Evolutionary conservation across 2,797 vertebrate genomes (phyloP).

Genomic region (Pangasius krempfi): DNA sequence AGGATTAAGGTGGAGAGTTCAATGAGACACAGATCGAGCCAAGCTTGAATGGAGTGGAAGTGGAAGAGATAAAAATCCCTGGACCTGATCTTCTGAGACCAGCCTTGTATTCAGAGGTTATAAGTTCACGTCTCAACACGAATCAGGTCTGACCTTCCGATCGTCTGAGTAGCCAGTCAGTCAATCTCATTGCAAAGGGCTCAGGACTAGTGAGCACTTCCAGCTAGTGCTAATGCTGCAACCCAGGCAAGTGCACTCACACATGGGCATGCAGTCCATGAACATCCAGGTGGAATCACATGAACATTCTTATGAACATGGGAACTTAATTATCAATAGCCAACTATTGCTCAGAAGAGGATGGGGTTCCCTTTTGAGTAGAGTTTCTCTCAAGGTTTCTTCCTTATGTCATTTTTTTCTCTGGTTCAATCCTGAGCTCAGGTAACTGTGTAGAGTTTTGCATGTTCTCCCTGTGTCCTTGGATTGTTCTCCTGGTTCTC

Average conservation of each 20-base stretch:
- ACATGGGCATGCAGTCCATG: not conserved
- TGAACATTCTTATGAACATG: slow-evolving; percentile 10
- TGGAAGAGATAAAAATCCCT: slow-evolving; percentile 6
- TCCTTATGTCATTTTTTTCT: not conserved
- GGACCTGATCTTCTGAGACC: slow-evolving; percentile 25
- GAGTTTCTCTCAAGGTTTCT: not conserved
- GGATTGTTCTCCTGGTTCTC: not conserved
- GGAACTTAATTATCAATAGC: not conserved
- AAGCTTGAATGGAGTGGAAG: slow-evolving; percentile 56
- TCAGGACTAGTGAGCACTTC: not conserved
- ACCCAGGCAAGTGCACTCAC: not conserved
- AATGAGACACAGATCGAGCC: slow-evolving; percentile 70
- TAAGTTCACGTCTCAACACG: slow-evolving; percentile 44
- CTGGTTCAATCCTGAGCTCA: not conserved
- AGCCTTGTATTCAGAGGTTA: slow-evolving; percentile 32
- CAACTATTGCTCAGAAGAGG: not conserved
- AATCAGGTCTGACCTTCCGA: slow-evolving; percentile 39
- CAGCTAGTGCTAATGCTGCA: not conserved
- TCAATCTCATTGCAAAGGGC: slow-evolving; percentile 40
- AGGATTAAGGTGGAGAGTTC: slow-evolving; percentile 73
- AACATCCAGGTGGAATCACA: not conserved
- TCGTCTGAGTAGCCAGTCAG: slow-evolving; percentile 58
- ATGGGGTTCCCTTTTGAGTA: not conserved
- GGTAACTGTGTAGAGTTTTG: not conserved
- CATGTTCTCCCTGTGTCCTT: not conserved